phyloP scores from a whole-genome alignment of 2,113 vertebrate species.

The Rousettus leschenaultii region DNA sequence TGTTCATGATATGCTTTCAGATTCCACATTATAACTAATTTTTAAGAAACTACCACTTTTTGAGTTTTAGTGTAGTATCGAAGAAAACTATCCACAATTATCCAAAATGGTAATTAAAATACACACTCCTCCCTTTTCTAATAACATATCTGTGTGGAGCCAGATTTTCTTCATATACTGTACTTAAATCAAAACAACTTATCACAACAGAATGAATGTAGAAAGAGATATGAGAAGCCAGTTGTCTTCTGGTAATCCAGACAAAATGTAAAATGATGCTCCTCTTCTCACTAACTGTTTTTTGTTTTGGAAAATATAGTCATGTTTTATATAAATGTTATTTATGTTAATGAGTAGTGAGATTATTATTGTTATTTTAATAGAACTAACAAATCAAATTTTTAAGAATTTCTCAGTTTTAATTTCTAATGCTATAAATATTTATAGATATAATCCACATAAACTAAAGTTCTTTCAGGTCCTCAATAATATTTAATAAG shows the following conservation, averaged over 20 bases:
- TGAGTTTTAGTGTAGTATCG: neutral
- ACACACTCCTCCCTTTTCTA: neutral
- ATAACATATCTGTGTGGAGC: neutral
- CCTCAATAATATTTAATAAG: neutral
- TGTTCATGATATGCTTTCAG: neutral
- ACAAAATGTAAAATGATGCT: neutral
- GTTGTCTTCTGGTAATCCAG: neutral
- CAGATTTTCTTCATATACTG: neutral
- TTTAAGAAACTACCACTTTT: neutral
- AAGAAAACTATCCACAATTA: neutral
- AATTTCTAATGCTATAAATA: neutral
- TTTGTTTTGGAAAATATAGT: neutral
- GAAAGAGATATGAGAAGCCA: neutral
- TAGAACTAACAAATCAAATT: neutral
- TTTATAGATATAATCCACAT: neutral
- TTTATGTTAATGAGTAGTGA: neutral
- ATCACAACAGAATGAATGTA: neutral
- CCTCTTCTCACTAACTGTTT: neutral
- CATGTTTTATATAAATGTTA: constrained; percentile 3
- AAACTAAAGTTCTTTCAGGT: neutral
- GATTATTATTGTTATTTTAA: neutral
- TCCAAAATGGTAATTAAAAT: neutral
- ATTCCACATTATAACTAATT: neutral
- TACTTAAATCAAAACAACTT: neutral
- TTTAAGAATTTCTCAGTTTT: neutral